A percentile compares a stretch with the other conserved stretches of the same genome.
Conservation (phyloP, 2,888 invertebrate species). For the Drosophila monieri region DNA sequence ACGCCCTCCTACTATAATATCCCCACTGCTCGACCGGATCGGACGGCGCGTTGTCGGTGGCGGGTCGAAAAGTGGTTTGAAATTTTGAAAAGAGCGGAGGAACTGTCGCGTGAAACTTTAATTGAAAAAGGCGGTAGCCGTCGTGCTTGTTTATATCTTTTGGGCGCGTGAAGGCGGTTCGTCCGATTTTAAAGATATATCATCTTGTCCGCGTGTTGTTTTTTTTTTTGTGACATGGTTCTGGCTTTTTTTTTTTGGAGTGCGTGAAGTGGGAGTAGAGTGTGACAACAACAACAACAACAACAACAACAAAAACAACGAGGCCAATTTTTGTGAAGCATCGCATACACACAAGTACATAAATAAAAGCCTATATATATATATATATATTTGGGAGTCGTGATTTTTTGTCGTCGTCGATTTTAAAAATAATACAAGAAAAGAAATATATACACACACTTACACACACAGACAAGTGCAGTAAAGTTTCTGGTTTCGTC, state of each 20-base stretch:
- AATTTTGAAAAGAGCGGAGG: not conserved
- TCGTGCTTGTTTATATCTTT: not conserved
- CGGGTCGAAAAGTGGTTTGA: conserved; percentile 2
- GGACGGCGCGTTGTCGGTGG: conserved; percentile 2
- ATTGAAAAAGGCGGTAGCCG: not conserved
- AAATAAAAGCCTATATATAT: not conserved
- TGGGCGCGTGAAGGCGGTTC: not conserved
- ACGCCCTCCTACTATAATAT: not conserved
- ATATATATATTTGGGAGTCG: conserved; percentile 4
- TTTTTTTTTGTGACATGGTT: not conserved
- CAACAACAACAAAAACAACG: not conserved
- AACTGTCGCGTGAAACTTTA: not conserved
- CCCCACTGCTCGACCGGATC: not conserved
- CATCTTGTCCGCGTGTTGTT: not conserved
- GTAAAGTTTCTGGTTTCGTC: conserved; percentile 59
- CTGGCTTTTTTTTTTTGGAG: not conserved
- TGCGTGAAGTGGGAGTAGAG: not conserved
- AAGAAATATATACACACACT: conserved; percentile 34
- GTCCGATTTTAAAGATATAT: not conserved
- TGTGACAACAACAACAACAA: not conserved
- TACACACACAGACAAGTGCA: conserved; percentile 24
- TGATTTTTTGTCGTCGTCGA: conserved; percentile 29
- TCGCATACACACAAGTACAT: not conserved
- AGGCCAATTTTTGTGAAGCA: not conserved
- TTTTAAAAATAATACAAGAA: conserved; percentile 41